Percentiles rank a stretch among this genome's conserved stretches.
phyloP scores from a whole-genome alignment of 2,888 invertebrate species.

The Labia minor region DNA sequence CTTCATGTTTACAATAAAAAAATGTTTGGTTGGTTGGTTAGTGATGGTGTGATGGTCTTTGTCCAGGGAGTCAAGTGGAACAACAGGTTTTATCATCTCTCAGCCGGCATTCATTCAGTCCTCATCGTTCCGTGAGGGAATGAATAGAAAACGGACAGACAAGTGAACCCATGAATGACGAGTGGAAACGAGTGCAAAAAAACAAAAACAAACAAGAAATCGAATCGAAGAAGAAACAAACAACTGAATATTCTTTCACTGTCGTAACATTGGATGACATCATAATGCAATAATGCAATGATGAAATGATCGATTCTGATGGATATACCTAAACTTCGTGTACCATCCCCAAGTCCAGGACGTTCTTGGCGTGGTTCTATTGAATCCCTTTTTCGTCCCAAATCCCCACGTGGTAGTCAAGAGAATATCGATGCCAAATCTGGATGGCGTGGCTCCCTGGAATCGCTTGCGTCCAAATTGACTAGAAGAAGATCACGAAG shows the following conservation, averaged over 20 bases:
- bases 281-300: too few relatives aligned
- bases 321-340: not conserved
- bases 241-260: too few relatives aligned
- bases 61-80: slow-evolving; percentile 1
- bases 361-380: not conserved
- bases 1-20: too few relatives aligned
- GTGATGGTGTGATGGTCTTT: not conserved
- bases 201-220: too few relatives aligned
- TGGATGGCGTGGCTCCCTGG: not conserved
- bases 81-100: not conserved
- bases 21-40: too few relatives aligned
- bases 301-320: not conserved
- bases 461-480: not conserved
- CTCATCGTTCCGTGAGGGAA: too few relatives aligned
- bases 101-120: not conserved
- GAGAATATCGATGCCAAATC: not conserved
- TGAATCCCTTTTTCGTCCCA: not conserved
- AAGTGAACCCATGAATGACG: too few relatives aligned
- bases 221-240: too few relatives aligned
- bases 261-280: too few relatives aligned
- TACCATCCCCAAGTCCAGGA: not conserved
- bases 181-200: too few relatives aligned
- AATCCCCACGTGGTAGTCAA: not conserved
- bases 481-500: not conserved
- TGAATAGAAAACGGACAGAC: too few relatives aligned